Percentiles rank a stretch among this genome's conserved stretches.
Conservation (phyloP, 1,140 invertebrate genomes). For the Drosophila bocqueti region DNA sequence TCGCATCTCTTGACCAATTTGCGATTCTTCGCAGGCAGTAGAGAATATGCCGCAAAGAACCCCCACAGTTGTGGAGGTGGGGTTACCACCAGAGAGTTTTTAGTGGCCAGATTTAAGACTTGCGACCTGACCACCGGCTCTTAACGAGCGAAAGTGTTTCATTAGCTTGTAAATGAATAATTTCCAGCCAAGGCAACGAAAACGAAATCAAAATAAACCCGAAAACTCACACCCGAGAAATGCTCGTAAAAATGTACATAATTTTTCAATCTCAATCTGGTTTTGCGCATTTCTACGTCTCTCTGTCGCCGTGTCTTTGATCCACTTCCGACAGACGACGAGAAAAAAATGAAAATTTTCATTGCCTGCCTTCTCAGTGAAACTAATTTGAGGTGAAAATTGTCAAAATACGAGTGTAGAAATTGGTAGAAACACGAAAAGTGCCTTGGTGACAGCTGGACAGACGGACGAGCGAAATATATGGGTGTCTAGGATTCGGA, state of each 20-base stretch:
- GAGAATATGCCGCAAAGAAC: conserved; percentile 17
- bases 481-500: conserved; percentile 47
- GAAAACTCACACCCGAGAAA: conserved; percentile 42
- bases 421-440: conserved; percentile 39
- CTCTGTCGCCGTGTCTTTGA: conserved; percentile 63
- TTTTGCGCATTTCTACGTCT: conserved; percentile 48
- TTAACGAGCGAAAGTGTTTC: conserved; percentile 79
- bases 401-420: conserved; percentile 43
- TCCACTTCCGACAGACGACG: conserved; percentile 62
- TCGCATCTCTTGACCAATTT: conserved; percentile 63
- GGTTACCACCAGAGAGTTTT: conserved; percentile 22
- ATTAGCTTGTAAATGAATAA: conserved; percentile 64
- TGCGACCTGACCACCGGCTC: conserved; percentile 28
- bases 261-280: conserved; percentile 65
- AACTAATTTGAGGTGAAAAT: conserved; percentile 73
- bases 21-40: conserved; percentile 28
- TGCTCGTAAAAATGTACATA: conserved; percentile 68
- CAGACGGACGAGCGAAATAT: conserved; percentile 27
- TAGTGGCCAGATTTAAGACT: neutral
- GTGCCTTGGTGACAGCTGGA: conserved; percentile 35
- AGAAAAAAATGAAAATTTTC: conserved; percentile 54
- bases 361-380: conserved; percentile 56
- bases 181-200: conserved; percentile 52
- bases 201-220: conserved; percentile 60
- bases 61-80: conserved; percentile 39